A percentile compares a stretch with the other conserved stretches of the same genome.
phyloP scores from a whole-genome alignment of 2,113 vertebrate species.

The Eudorcas thomsonii region DNA sequence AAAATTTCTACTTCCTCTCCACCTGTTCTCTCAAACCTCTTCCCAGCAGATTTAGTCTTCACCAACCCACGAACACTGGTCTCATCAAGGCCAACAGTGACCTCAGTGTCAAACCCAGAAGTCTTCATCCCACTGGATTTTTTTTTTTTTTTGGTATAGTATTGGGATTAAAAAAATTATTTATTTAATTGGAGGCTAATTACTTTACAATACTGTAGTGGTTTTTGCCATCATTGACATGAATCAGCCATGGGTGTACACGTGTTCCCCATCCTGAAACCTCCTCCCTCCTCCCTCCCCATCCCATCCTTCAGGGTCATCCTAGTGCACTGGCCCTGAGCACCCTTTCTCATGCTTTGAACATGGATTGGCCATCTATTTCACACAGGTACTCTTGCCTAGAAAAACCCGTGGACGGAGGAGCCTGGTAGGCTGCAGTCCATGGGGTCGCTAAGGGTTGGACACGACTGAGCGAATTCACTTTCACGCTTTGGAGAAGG shows the following conservation, averaged over 20 bases:
- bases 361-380: not conserved
- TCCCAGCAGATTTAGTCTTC: not conserved
- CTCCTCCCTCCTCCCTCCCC: not conserved
- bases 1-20: not conserved
- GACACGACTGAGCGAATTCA: too few relatives aligned
- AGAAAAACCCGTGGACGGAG: too few relatives aligned
- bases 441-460: too few relatives aligned
- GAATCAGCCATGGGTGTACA: not conserved
- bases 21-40: not conserved
- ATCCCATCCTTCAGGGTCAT: not conserved
- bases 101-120: not conserved
- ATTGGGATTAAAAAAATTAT: not conserved
- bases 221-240: not conserved
- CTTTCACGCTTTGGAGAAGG: too few relatives aligned
- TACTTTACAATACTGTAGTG: not conserved
- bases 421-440: too few relatives aligned
- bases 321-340: not conserved
- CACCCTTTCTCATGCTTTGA: not conserved
- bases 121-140: not conserved
- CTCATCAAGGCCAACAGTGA: not conserved
- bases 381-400: too few relatives aligned
- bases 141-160: not conserved
- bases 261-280: not conserved
- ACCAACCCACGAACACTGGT: not conserved
- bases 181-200: not conserved